Conservation (phyloP, 2,113 vertebrate genomes). For the Etheostoma spectabile region DNA sequence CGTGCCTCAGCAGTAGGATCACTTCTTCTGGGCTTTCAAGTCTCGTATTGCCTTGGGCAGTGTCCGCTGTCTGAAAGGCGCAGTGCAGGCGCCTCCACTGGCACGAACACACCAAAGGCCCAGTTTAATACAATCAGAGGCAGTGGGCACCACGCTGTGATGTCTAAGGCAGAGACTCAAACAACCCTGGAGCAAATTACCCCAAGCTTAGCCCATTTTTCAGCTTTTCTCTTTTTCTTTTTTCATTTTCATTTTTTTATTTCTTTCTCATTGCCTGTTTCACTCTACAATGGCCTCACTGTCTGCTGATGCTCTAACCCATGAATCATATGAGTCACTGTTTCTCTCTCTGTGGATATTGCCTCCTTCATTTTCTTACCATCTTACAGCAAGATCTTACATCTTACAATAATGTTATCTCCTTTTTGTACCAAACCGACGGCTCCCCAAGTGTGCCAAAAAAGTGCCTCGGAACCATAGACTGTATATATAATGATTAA, state of each 20-base stretch:
- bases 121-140: constrained; percentile 73
- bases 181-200: constrained; percentile 51
- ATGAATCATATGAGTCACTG: constrained; percentile 61
- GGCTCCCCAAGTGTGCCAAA: too few relatives aligned
- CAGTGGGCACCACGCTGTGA: constrained; percentile 55
- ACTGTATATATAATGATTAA: too few relatives aligned
- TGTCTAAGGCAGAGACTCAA: constrained; percentile 61
- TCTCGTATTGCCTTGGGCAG: constrained; percentile 44
- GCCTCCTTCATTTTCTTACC: constrained; percentile 32
- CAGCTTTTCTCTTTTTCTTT: background rate
- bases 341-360: constrained; percentile 40
- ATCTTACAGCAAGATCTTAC: too few relatives aligned
- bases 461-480: too few relatives aligned
- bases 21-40: constrained; percentile 50
- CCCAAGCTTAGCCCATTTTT: constrained; percentile 19
- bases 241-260: constrained; percentile 33
- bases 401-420: too few relatives aligned
- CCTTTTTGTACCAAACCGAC: background rate
- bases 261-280: constrained; percentile 53
- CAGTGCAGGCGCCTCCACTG: constrained; percentile 30
- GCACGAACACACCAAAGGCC: constrained; percentile 47
- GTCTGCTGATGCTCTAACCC: constrained; percentile 41
- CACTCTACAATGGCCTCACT: constrained; percentile 55
- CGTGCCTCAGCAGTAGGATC: constrained; percentile 44
- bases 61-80: constrained; percentile 46